Conservation (phyloP, 2,888 invertebrate genomes). For the Dryobotodes eremita region DNA sequence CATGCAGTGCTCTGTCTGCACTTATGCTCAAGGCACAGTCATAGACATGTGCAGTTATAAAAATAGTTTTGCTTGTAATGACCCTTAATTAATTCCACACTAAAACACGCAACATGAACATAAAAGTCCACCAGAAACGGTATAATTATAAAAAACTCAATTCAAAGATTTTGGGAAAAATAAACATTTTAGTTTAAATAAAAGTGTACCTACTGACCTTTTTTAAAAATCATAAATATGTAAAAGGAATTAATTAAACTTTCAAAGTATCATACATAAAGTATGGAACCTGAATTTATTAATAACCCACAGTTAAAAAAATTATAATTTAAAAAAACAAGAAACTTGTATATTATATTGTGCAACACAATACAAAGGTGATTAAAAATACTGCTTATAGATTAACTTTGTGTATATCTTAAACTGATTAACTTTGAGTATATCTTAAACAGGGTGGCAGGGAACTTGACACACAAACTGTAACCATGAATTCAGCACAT, state of each 20-base stretch:
- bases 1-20: background rate
- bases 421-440: too few relatives aligned
- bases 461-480: too few relatives aligned
- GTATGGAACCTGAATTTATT: too few relatives aligned
- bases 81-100: background rate
- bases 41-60: background rate
- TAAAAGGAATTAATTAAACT: background rate
- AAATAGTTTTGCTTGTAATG: background rate
- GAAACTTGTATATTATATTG: background rate
- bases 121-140: background rate
- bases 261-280: background rate
- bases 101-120: background rate
- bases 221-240: constrained; percentile 1
- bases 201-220: background rate
- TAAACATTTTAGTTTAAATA: background rate
- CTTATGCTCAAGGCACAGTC: background rate
- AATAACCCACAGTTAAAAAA: too few relatives aligned
- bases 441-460: too few relatives aligned
- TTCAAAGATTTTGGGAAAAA: background rate
- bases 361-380: background rate
- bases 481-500: too few relatives aligned
- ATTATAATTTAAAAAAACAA: too few relatives aligned
- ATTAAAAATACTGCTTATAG: background rate
- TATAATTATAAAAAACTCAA: background rate
- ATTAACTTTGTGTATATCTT: background rate